Evolutionary conservation across 1,140 invertebrate species (phyloP).

Genomic region (Bombus polaris): DNA sequence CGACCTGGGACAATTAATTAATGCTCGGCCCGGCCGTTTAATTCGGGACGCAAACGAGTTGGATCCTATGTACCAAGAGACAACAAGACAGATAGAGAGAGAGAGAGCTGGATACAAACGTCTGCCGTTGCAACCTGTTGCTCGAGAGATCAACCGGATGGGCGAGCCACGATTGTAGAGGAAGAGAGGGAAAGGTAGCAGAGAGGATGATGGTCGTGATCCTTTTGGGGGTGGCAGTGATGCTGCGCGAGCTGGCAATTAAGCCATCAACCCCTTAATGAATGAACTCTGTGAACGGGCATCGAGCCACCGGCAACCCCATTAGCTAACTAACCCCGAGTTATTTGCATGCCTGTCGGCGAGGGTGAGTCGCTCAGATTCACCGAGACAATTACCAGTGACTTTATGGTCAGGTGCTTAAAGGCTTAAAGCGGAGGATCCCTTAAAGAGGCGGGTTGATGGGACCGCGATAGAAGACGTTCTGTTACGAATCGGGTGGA

Average conservation of each 20-base stretch:
- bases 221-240: slow-evolving; percentile 68
- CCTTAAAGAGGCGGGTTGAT: slow-evolving; percentile 68
- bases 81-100: neutral
- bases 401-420: slow-evolving; percentile 81
- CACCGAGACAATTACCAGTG: slow-evolving; percentile 79
- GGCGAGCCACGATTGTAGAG: neutral
- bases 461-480: neutral
- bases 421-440: slow-evolving; percentile 80
- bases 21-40: slow-evolving; percentile 72
- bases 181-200: slow-evolving; percentile 57
- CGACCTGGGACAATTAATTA: slow-evolving; percentile 74
- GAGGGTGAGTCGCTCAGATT: slow-evolving; percentile 79
- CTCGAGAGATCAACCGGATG: slow-evolving; percentile 53
- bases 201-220: slow-evolving; percentile 38
- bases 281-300: slow-evolving; percentile 77
- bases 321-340: slow-evolving; percentile 83
- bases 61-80: slow-evolving; percentile 59
- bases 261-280: slow-evolving; percentile 83
- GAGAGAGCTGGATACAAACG: slow-evolving; percentile 28
- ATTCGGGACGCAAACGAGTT: slow-evolving; percentile 78
- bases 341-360: slow-evolving; percentile 81
- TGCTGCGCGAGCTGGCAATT: slow-evolving; percentile 81
- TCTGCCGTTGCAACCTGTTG: slow-evolving; percentile 75
- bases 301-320: slow-evolving; percentile 75
- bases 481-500: neutral